Conservation (phyloP, 2,113 vertebrate species). For the Sorex fumeus region DNA sequence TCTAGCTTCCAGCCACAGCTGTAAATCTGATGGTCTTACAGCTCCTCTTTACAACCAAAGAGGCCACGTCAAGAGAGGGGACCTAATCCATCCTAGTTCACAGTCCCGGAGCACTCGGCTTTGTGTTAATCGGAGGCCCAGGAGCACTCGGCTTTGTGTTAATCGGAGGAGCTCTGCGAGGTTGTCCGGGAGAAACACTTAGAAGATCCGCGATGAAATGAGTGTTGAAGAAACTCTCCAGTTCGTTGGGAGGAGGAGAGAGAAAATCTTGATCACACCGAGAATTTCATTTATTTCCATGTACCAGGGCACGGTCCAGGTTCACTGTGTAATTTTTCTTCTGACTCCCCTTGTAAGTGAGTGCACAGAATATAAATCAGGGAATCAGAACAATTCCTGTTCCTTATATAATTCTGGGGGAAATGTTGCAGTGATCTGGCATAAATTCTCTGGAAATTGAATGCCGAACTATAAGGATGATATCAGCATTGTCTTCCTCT, state of each 20-base stretch:
- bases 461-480: neutral
- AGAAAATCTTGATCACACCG: conserved; percentile 33
- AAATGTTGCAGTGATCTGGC: neutral
- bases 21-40: too few relatives aligned
- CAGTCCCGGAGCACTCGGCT: neutral
- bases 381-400: neutral
- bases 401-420: conserved; percentile 51
- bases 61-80: neutral
- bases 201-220: conserved; percentile 35
- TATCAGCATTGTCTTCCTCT: conserved; percentile 1
- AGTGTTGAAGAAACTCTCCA: conserved; percentile 20
- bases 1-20: too few relatives aligned
- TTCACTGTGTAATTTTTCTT: neutral
- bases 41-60: neutral
- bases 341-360: neutral
- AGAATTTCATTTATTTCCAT: conserved; percentile 61
- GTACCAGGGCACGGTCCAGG: conserved; percentile 41
- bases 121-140: conserved; percentile 29
- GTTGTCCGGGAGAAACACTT: conserved; percentile 3
- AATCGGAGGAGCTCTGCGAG: neutral
- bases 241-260: conserved; percentile 63
- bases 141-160: neutral
- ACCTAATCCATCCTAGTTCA: neutral
- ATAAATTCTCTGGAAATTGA: conserved; percentile 39
- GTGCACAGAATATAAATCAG: conserved; percentile 67